These are phyloP conservation scores for Ursus arctos DNA, from an alignment of 2,113 vertebrate species.

Conservation along the genomic window DNA sequence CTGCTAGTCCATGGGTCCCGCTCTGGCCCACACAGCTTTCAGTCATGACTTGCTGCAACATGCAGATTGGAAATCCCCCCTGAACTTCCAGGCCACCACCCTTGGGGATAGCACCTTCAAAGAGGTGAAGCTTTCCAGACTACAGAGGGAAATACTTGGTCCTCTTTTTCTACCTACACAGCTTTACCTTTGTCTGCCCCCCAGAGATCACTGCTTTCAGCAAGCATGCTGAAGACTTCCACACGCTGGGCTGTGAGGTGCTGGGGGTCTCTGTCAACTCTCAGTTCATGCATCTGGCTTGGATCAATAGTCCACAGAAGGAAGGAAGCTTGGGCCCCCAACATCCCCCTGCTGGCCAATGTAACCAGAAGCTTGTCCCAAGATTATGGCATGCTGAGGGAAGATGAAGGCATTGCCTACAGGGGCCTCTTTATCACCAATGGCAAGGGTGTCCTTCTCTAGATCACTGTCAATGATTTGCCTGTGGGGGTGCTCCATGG, in stretches of 20 bases:
- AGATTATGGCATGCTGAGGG: conserved; percentile 94
- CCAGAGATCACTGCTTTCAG: conserved; percentile 96
- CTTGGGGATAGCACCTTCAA: conserved; percentile 84
- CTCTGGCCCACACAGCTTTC: conserved; percentile 51
- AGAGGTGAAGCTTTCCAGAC: conserved; percentile 91
- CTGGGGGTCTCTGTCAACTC: conserved; percentile 94
- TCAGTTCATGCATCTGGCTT: conserved; percentile 94
- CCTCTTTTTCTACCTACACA: conserved; percentile 95
- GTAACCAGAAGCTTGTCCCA: conserved; percentile 89
- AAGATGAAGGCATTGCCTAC: conserved; percentile 93
- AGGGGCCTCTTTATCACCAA: conserved; percentile 96
- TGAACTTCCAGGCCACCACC: conserved; percentile 90
- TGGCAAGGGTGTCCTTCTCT: conserved; percentile 92
- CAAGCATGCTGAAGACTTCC: conserved; percentile 90
- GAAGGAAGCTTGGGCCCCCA: conserved; percentile 94
- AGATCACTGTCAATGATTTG: conserved; percentile 95
- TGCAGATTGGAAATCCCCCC: conserved; percentile 91
- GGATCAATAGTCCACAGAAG: conserved; percentile 94
- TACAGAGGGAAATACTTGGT: conserved; percentile 93
- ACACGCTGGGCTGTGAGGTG: conserved; percentile 90
- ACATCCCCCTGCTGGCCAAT: conserved; percentile 94
- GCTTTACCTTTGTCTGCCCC: conserved; percentile 96
- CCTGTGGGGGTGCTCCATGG: conserved; percentile 94
- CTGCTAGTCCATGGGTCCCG: accelerated
- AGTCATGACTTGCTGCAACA: conserved; percentile 91